Evolutionary conservation across 2,888 invertebrate species (phyloP), one percentile per base, ranked within the genome.

Genomic region (Tineola bisselliella): DNA sequence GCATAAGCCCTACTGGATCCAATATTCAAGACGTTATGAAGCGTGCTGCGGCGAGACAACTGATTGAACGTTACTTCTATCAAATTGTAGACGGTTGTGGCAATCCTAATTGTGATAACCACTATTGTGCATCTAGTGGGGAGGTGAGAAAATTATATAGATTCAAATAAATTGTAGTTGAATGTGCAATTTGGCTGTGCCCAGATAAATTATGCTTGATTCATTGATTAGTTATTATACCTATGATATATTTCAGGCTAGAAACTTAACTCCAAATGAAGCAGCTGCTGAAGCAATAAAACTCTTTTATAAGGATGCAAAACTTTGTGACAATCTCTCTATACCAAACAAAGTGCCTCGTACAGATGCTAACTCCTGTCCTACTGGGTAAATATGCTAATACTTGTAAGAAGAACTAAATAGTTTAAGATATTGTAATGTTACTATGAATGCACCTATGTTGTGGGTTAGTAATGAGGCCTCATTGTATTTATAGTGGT

Each of bases 61-160:
- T 96, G 65, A 97, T 97, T 66, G 95, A 96, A 81, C 90, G 94
- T 71, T 97, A 97, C 81, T 97, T 97, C 79, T 95, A 94, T 83
- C 96, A 97, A 84, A 87, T 97, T 65, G 92, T 94, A 48, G 94
- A 96, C 77, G 97, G 97, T 67, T 97, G 97, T 82, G 97, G 97
- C 19, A 94, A 95, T 80, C 88, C 91, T n/a, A 89, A 90, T 69
- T 97, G 97, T 81, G 90, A 91, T 71, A 97, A 97, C 84, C 90
- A 90, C 72, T 90, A 92, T 76, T 97, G 97, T 88, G 96, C 95
- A 66, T 97, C 97, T 15, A 95, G 95, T 81, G 94, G 94, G 70
- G 91, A 93, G 87, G 94, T 95, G 83, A 77, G 76, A 52, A 67
- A 58, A 19, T 31, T 25, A 25, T 25, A 25, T 25, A n/a, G n/a